Conservation (phyloP, 2,113 vertebrate species). For the Cromileptes altivelis region DNA sequence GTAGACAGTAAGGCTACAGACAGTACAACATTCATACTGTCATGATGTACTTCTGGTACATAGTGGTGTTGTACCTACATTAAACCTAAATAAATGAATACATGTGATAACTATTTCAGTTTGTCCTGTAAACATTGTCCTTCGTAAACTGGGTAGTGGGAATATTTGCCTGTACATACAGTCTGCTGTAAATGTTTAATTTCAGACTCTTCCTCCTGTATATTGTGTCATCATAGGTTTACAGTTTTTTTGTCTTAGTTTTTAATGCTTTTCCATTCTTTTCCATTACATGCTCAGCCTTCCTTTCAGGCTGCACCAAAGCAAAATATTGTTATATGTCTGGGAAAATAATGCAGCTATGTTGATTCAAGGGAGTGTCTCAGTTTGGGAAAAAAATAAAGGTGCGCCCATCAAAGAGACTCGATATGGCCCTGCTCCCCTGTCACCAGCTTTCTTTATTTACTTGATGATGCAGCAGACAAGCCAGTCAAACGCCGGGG, state of each 20-base stretch:
- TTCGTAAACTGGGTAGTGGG: no score
- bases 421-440: conserved; percentile 12
- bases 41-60: background rate
- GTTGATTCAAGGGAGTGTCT: conserved; percentile 14
- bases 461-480: conserved; percentile 51
- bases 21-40: background rate
- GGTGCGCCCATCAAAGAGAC: conserved; percentile 22
- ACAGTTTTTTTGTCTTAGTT: background rate
- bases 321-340: conserved; percentile 3
- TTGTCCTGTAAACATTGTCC: no score
- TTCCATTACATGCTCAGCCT: background rate
- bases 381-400: conserved; percentile 8
- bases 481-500: conserved; percentile 34
- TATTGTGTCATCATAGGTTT: background rate
- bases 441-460: conserved; percentile 49
- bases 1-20: no score
- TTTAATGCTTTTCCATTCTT: background rate
- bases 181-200: no score
- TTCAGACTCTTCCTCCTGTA: no score
- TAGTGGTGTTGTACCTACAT: no score
- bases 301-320: background rate
- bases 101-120: no score
- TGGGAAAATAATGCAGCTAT: conserved; percentile 4
- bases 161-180: no score
- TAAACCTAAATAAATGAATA: no score